phyloP scores from a whole-genome alignment of 2,888 invertebrate species.

The Harmothoe impar region DNA sequence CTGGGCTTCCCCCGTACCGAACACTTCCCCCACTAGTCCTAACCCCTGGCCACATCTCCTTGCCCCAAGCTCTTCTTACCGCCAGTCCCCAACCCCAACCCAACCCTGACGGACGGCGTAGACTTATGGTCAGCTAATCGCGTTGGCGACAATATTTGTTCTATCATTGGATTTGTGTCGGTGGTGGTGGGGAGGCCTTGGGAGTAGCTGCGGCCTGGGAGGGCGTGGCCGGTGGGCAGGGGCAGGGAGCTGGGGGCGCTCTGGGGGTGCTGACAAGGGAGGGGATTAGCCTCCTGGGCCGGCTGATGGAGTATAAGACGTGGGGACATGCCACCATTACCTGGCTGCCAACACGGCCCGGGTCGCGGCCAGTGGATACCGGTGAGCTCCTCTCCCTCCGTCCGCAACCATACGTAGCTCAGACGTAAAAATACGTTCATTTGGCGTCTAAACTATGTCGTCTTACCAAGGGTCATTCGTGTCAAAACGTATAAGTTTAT shows the following conservation, averaged over 20 bases:
- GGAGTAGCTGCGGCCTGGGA: neutral
- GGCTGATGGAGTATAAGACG: slow-evolving; percentile 52
- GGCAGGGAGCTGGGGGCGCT: neutral
- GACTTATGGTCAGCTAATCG: slow-evolving; percentile 45
- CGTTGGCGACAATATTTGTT: slow-evolving; percentile 58
- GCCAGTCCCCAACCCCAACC: neutral
- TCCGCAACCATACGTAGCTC: neutral
- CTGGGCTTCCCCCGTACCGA: no score
- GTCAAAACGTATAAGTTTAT: no score
- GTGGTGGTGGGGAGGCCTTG: neutral
- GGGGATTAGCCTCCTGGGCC: slow-evolving; percentile 59
- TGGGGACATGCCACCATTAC: slow-evolving; percentile 53
- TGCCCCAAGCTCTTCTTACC: neutral
- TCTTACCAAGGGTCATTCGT: no score
- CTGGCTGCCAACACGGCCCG: neutral
- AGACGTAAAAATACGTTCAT: no score
- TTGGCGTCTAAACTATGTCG: neutral
- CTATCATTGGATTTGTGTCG: slow-evolving; percentile 55
- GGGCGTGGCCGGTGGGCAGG: neutral
- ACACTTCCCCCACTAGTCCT: neutral
- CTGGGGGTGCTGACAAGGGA: slow-evolving; percentile 36
- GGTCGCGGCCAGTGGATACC: neutral
- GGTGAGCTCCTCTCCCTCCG: neutral
- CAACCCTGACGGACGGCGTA: slow-evolving; percentile 18
- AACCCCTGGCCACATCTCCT: neutral